These are phyloP conservation scores for Eulacestoma nigropectus DNA, from an alignment of 2,113 vertebrate species.

Conservation along the genomic window DNA sequence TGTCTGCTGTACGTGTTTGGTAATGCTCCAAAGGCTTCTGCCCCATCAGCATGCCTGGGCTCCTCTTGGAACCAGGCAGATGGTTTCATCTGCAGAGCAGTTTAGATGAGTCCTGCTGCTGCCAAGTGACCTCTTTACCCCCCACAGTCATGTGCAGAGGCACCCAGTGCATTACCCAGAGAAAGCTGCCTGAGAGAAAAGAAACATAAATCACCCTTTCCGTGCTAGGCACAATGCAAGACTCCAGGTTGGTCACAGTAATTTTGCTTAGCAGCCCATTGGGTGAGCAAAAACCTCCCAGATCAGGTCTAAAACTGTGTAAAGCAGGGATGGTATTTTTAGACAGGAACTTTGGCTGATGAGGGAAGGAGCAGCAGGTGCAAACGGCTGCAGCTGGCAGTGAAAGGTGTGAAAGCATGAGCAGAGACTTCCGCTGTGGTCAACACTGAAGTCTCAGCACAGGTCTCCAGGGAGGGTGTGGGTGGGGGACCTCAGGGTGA, in stretches of 20 bases:
- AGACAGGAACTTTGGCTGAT: not conserved
- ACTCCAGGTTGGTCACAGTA: not conserved
- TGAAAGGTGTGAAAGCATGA: slow-evolving; percentile 75
- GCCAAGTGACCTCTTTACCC: not conserved
- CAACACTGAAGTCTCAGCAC: not conserved
- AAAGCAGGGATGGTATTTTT: slow-evolving; percentile 17
- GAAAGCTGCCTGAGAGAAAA: not conserved
- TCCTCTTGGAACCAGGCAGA: not conserved
- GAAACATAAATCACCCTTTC: not conserved
- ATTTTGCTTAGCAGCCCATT: not conserved
- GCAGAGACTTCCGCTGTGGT: slow-evolving; percentile 68
- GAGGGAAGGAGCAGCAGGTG: slow-evolving; percentile 63
- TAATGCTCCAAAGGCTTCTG: not conserved
- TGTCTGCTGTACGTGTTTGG: rapidly evolving
- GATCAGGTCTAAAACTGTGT: not conserved
- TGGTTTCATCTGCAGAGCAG: not conserved
- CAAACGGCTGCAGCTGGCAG: slow-evolving; percentile 64
- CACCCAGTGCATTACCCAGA: not conserved
- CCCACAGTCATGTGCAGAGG: not conserved
- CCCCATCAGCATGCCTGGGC: rapidly evolving
- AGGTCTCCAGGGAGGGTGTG: slow-evolving; percentile 50
- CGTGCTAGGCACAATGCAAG: rapidly evolving
- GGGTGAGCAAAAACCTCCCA: rapidly evolving
- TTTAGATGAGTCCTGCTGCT: not conserved
- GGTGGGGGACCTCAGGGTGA: not conserved